phyloP scores from a whole-genome alignment of 2,888 invertebrate species.

The Phaonia tiefii region DNA sequence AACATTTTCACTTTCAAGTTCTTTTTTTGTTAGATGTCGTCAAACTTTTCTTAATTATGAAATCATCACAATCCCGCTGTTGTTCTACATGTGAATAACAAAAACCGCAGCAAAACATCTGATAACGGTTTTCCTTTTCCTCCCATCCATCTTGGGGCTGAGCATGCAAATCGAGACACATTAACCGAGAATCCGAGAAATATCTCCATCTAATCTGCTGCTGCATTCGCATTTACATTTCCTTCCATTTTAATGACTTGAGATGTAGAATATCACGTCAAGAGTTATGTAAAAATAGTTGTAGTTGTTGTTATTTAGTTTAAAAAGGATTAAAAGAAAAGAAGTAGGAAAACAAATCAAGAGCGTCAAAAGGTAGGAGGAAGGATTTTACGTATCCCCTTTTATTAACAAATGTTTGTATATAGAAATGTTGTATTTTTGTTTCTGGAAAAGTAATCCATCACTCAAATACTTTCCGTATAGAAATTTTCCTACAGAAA shows the following conservation, averaged over 20 bases:
- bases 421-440: no score
- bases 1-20: background rate
- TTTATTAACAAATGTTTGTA: no score
- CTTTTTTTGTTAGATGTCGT: background rate
- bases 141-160: background rate
- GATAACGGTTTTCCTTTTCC: background rate
- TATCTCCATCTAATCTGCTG: background rate
- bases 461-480: no score
- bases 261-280: slow-evolving; percentile 9
- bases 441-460: no score
- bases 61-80: background rate
- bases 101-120: no score
- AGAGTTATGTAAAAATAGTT: slow-evolving; percentile 24
- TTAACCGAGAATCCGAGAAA: slow-evolving; percentile 9
- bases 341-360: no score
- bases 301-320: no score
- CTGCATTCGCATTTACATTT: background rate
- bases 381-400: no score
- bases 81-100: no score
- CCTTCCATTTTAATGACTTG: slow-evolving; percentile 9
- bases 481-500: no score
- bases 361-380: no score
- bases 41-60: slow-evolving; percentile 21
- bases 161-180: slow-evolving; percentile 25
- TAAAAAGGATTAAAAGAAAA: no score